These are phyloP conservation scores for Bombus affinis DNA, from an alignment of 1,140 invertebrate species.

Conservation along the genomic window DNA sequence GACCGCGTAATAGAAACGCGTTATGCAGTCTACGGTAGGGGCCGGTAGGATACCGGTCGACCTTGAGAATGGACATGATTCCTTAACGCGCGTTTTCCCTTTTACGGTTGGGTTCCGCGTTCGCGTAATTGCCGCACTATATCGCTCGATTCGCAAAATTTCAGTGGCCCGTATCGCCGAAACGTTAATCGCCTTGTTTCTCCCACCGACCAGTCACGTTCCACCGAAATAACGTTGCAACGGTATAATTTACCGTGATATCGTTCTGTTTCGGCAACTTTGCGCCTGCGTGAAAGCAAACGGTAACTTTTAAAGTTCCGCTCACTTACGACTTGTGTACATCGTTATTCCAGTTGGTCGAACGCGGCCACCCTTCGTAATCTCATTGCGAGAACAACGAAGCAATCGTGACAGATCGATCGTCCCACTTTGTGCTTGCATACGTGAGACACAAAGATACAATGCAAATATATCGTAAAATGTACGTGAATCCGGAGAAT, in stretches of 20 bases:
- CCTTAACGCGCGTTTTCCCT: conserved; percentile 72
- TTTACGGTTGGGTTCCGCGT: conserved; percentile 72
- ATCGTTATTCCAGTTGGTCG: background rate
- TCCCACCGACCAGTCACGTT: background rate
- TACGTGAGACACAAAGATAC: background rate
- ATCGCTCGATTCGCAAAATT: conserved; percentile 52
- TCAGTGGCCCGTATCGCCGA: background rate
- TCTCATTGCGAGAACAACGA: conserved; percentile 10
- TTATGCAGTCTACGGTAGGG: conserved; percentile 70
- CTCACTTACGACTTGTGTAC: background rate
- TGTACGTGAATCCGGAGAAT: conserved; percentile 37
- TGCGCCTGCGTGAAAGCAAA: background rate
- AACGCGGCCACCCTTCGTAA: background rate
- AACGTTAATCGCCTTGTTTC: background rate
- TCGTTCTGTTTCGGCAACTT: background rate
- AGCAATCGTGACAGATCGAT: conserved; percentile 51
- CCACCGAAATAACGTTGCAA: background rate
- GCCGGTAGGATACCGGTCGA: conserved; percentile 74
- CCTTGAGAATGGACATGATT: conserved; percentile 76
- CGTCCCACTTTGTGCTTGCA: conserved; percentile 31
- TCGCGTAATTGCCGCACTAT: conserved; percentile 65
- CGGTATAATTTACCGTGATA: background rate
- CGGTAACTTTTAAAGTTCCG: background rate
- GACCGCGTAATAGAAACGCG: conserved; percentile 77
- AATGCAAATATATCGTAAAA: conserved; percentile 9